Evolutionary conservation across 2,113 vertebrate genomes (phyloP).

Genomic region (Echinops telfairi): DNA sequence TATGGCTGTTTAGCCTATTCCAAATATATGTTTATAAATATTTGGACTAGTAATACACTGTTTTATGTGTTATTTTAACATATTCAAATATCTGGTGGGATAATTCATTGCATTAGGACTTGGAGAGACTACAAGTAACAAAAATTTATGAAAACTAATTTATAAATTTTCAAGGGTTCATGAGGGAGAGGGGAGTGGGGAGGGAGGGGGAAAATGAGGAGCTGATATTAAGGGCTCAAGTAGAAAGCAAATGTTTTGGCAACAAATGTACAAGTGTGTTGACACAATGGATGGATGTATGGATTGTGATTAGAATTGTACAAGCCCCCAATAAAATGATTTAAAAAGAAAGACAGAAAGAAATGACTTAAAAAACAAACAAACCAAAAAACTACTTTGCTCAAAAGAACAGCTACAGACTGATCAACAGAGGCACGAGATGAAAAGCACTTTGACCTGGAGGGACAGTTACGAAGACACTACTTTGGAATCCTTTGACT

Average conservation of each 20-base stretch:
- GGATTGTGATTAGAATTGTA: no score
- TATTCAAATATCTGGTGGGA: neutral
- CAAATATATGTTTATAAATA: slow-evolving; percentile 14
- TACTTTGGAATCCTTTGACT: neutral
- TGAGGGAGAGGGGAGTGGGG: no score
- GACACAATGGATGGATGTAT: no score
- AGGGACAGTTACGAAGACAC: neutral
- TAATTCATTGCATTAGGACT: neutral
- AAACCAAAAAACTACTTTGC: neutral
- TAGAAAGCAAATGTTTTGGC: no score
- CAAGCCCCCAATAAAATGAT: no score
- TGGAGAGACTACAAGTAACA: neutral
- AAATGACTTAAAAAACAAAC: no score
- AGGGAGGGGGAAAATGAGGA: no score
- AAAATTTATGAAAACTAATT: slow-evolving; percentile 16
- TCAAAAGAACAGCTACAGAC: neutral
- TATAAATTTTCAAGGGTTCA: no score
- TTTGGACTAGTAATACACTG: neutral
- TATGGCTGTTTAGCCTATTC: slow-evolving; percentile 4
- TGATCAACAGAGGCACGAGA: neutral
- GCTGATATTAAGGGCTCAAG: no score
- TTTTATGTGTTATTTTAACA: neutral
- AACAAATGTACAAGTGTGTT: no score
- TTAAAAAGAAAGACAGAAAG: no score
- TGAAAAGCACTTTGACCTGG: neutral